Conservation (phyloP, 2,888 invertebrate genomes). For the Tetramorium bicarinatum region DNA sequence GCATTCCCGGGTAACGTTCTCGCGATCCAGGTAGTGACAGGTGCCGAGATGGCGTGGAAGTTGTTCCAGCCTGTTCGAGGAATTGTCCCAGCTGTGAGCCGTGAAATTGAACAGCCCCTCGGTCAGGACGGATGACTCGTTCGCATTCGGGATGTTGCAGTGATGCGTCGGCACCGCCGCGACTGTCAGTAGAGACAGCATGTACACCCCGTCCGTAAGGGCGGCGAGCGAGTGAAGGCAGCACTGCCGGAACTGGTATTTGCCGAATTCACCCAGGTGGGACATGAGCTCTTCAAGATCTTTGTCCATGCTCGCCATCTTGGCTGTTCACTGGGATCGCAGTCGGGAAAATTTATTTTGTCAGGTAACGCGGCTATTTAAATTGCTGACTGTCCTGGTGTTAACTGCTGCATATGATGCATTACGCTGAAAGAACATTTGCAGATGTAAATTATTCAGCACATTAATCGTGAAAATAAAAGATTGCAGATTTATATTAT, state of each 20-base stretch:
- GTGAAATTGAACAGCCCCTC: constrained; percentile 11
- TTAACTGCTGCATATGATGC: not conserved
- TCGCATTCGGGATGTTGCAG: constrained; percentile 78
- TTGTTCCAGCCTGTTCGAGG: constrained; percentile 11
- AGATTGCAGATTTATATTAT: not conserved
- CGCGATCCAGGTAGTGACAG: constrained; percentile 87
- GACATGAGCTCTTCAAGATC: constrained; percentile 83
- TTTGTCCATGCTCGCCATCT: constrained; percentile 77
- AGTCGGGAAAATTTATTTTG: constrained; percentile 2
- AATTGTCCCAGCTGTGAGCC: constrained; percentile 12
- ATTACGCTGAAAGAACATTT: constrained; percentile 14
- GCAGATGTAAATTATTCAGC: not conserved
- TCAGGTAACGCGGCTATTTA: not conserved
- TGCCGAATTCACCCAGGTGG: constrained; percentile 91
- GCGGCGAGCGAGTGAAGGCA: constrained; percentile 92
- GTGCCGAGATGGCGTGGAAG: constrained; percentile 86
- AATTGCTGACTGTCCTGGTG: not conserved
- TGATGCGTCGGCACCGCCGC: constrained; percentile 93
- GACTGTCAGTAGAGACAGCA: constrained; percentile 93
- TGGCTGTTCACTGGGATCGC: not conserved
- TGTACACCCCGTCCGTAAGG: constrained; percentile 93
- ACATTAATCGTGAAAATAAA: not conserved
- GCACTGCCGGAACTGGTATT: constrained; percentile 93
- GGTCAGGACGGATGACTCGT: not conserved
- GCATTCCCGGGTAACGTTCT: constrained; percentile 86